Evolutionary conservation across 2,888 invertebrate species (phyloP).

Genomic region (Carterocephalus palaemon): DNA sequence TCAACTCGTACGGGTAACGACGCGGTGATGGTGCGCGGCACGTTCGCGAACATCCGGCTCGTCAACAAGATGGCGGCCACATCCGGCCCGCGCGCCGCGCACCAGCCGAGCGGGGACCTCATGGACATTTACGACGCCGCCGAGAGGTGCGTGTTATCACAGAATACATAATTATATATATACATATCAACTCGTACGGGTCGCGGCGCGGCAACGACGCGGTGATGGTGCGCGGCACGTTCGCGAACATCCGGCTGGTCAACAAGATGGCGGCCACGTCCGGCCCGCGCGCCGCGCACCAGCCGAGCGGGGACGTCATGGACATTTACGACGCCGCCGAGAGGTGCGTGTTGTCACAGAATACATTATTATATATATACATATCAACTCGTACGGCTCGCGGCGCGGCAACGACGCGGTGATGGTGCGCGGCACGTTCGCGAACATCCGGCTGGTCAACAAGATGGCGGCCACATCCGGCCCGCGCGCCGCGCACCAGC

Average conservation of each 20-base stretch:
- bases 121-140: slow-evolving; percentile 98
- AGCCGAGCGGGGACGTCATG: too few relatives aligned
- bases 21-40: slow-evolving; percentile 97
- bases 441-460: slow-evolving; percentile 97
- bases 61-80: slow-evolving; percentile 91
- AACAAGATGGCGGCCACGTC: too few relatives aligned
- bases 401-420: slow-evolving; percentile 98
- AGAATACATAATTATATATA: too few relatives aligned
- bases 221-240: too few relatives aligned
- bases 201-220: too few relatives aligned
- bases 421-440: slow-evolving; percentile 98
- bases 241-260: too few relatives aligned
- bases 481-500: slow-evolving; percentile 91
- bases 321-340: too few relatives aligned
- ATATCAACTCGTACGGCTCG: slow-evolving; percentile 99
- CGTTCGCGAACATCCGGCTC: slow-evolving; percentile 98
- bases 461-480: slow-evolving; percentile 89
- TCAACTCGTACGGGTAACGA: too few relatives aligned
- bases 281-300: too few relatives aligned
- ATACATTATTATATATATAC: too few relatives aligned
- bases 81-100: slow-evolving; percentile 91
- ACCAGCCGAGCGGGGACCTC: slow-evolving; percentile 92
- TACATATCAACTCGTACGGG: too few relatives aligned
- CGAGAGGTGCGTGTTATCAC: slow-evolving; percentile 77
- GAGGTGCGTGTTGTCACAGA: too few relatives aligned